A percentile compares a stretch with the other conserved stretches of the same genome.
Evolutionary conservation across 1,140 invertebrate genomes (phyloP).

Genomic region (Amyelois transitella): DNA sequence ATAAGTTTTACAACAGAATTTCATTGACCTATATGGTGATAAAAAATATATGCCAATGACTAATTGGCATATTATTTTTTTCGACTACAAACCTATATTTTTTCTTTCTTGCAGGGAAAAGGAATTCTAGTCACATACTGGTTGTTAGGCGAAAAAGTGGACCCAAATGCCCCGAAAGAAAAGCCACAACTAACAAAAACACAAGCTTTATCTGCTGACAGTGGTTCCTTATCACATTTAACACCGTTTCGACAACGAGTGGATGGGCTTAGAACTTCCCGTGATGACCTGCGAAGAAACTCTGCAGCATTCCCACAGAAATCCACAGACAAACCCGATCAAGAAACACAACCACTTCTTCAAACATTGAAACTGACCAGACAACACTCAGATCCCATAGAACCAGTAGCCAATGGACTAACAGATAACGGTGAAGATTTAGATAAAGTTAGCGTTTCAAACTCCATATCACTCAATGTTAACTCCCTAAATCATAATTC

Average conservation of each 20-base stretch:
- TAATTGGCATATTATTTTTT: too few relatives aligned
- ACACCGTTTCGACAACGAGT: slow-evolving; percentile 60
- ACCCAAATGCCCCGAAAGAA: slow-evolving; percentile 50
- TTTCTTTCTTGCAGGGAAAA: slow-evolving; percentile 86
- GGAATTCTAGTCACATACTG: slow-evolving; percentile 93
- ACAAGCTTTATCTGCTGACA: slow-evolving; percentile 44
- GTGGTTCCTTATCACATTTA: slow-evolving; percentile 55
- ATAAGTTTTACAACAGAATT: too few relatives aligned
- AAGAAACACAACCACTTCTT: slow-evolving; percentile 52
- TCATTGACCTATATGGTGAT: too few relatives aligned
- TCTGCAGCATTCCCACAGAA: slow-evolving; percentile 52
- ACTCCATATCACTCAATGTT: slow-evolving; percentile 56
- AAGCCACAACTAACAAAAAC: slow-evolving; percentile 41
- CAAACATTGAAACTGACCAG: slow-evolving; percentile 55
- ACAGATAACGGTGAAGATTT: slow-evolving; percentile 37
- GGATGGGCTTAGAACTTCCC: slow-evolving; percentile 43
- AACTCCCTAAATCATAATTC: slow-evolving; percentile 60
- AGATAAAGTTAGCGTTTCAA: slow-evolving; percentile 53
- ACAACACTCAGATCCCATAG: slow-evolving; percentile 55
- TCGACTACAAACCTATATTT: too few relatives aligned
- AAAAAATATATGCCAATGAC: too few relatives aligned
- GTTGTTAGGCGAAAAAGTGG: slow-evolving; percentile 82
- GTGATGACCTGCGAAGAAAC: slow-evolving; percentile 63
- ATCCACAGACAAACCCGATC: slow-evolving; percentile 40
- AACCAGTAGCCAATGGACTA: slow-evolving; percentile 56